A percentile compares a stretch with the other conserved stretches of the same genome.
Evolutionary conservation across 2,797 vertebrate species (phyloP).

Genomic region (Sibirionetta formosa): DNA sequence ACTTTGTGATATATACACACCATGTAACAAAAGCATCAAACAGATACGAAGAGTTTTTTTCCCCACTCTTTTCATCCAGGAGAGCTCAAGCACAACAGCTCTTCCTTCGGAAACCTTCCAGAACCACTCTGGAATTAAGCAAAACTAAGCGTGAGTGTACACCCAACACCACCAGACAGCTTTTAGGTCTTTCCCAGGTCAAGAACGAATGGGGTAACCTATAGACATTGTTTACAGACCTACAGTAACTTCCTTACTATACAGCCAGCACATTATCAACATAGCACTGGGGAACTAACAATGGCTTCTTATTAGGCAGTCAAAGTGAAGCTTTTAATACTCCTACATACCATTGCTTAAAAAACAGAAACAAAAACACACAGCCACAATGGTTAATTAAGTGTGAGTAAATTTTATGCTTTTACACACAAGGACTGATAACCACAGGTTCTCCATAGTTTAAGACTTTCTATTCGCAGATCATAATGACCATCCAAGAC

Average conservation of each 20-base stretch:
- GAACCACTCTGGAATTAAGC: conserved; percentile 28
- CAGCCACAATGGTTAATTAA: background rate
- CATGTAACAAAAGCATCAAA: background rate
- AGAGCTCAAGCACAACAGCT: conserved; percentile 2
- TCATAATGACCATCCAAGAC: background rate
- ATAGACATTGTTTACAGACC: background rate
- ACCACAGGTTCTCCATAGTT: background rate
- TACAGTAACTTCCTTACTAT: background rate
- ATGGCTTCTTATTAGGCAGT: background rate
- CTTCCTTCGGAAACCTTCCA: conserved; percentile 21
- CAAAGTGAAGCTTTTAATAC: background rate
- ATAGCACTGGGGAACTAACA: background rate
- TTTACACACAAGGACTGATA: background rate
- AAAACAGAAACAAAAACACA: background rate
- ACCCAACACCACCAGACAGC: background rate
- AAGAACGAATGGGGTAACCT: conserved; percentile 21
- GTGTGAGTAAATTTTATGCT: background rate
- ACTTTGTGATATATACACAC: background rate
- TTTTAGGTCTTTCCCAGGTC: conserved; percentile 30
- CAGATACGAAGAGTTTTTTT: background rate
- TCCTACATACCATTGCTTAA: background rate
- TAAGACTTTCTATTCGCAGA: background rate
- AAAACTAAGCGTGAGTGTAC: background rate
- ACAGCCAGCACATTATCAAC: background rate
- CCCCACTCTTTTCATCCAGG: background rate